A percentile compares a stretch with the other conserved stretches of the same genome.
These are phyloP conservation scores for Drosophila siamana DNA, from an alignment of 2,888 invertebrate genomes.

Conservation along the genomic window DNA sequence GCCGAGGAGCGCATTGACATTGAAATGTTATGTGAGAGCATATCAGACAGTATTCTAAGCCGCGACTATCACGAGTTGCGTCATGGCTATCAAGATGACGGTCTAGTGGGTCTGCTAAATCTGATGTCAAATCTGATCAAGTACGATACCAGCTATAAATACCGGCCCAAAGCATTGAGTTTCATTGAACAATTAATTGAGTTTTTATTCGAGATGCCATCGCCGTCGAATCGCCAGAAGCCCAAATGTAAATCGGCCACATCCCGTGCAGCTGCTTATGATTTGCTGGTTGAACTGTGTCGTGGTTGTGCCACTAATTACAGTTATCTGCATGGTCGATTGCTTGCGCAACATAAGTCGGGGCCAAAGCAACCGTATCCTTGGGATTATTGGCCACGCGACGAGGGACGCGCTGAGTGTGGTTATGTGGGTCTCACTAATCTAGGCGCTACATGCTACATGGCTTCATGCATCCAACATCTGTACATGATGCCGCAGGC, in stretches of 20 bases:
- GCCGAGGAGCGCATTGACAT: constrained; percentile 87
- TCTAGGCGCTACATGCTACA: constrained; percentile 98
- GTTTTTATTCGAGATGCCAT: constrained; percentile 95
- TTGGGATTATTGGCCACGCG: constrained; percentile 99
- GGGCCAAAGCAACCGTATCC: constrained; percentile 94
- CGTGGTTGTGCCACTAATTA: constrained; percentile 95
- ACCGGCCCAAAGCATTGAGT: constrained; percentile 89
- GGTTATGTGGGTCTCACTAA: constrained; percentile 98
- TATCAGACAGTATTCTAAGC: constrained; percentile 90
- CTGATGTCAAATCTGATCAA: constrained; percentile 95
- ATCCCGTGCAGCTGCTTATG: constrained; percentile 95
- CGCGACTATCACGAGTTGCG: constrained; percentile 94
- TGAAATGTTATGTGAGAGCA: constrained; percentile 90
- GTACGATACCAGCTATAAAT: constrained; percentile 95
- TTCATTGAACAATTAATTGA: constrained; percentile 90
- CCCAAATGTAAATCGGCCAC: constrained; percentile 97
- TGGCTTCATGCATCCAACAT: constrained; percentile 99
- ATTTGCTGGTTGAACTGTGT: constrained; percentile 94
- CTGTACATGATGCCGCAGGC: constrained; percentile 99
- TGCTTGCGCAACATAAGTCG: constrained; percentile 94
- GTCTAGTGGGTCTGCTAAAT: constrained; percentile 94
- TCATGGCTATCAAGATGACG: constrained; percentile 95
- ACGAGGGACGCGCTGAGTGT: constrained; percentile 96
- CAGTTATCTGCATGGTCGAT: constrained; percentile 91
- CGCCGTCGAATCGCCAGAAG: constrained; percentile 92